phyloP scores from a whole-genome alignment of 2,113 vertebrate genomes.

The Elachura formosa region DNA sequence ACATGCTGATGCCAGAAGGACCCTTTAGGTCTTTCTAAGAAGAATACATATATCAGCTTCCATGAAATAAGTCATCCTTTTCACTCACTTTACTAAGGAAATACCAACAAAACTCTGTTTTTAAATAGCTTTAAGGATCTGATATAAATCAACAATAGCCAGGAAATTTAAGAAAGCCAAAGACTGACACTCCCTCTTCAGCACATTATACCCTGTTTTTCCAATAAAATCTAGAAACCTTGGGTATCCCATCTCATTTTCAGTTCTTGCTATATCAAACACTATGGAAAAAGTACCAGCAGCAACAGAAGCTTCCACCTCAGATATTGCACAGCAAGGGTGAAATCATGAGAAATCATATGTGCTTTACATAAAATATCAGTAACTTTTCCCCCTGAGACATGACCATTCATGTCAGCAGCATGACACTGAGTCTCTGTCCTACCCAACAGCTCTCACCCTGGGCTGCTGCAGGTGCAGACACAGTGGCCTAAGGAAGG shows the following conservation, averaged over 20 bases:
- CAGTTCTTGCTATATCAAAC: not conserved
- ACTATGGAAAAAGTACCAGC: not conserved
- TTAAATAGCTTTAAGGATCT: constrained; percentile 26
- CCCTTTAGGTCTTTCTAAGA: not conserved
- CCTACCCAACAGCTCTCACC: not conserved
- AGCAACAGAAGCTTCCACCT: not conserved
- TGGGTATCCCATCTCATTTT: not conserved
- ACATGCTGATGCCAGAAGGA: not conserved
- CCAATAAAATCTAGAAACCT: not conserved
- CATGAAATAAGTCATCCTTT: constrained; percentile 6
- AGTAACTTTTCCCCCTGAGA: not conserved
- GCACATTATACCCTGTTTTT: not conserved
- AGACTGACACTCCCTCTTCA: constrained; percentile 22
- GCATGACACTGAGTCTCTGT: not conserved
- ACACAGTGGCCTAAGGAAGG: fast-evolving
- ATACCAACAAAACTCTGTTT: not conserved
- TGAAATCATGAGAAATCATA: not conserved
- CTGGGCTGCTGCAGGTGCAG: not conserved
- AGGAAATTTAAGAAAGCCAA: constrained; percentile 45
- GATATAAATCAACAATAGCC: constrained; percentile 62
- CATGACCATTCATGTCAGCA: not conserved
- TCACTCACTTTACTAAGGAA: constrained; percentile 39
- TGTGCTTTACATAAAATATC: not conserved
- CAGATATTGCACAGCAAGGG: not conserved
- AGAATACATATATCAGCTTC: not conserved